Base-by-base conservation (phyloP, 2,113 vertebrate genomes). In the Pluvialis apricaria region DNA sequence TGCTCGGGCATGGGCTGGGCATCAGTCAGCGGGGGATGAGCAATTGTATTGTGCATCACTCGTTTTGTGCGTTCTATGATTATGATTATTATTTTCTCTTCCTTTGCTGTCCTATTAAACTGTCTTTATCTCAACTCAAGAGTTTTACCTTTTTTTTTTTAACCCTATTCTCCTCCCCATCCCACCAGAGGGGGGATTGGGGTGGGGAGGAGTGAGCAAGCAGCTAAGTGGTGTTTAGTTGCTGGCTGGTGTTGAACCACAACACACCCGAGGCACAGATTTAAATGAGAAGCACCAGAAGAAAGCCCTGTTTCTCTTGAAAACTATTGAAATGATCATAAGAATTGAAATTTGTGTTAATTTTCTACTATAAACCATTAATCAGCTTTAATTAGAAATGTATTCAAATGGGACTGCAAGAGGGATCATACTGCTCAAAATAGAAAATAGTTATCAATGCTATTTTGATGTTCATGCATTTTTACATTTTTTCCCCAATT, bases 301-400 rank as follows among this genome's bases (percentile, higher is more conserved):
- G 29, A 85, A 92, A 82, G 49, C 3, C 44, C 40, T 54, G 2
- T 80, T 93, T 79, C 19, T 76, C 45, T 80, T 88, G 47, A 36
- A 79, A 90, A 83, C 13, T 81, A n/a, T 83, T 91, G 62, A 60
- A 86, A 80, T 75, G n/a, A 29, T 54, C 18, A 13, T 40, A 44
- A 91, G 38, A 82, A 71, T n/a, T 71, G 26, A 84, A 71, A 66
- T 61, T 47, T 71, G 4, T 68, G 69, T 72, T 93, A 0, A 11
- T 84, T 72, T 72, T 73, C 54, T 77, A 22, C 49, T 54, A 18
- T 70, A 72, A 93, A 42, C 66, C 45, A 69, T 72, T 92, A 61
- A 79, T 95, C 40, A 54, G 11, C 44, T 90, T 85, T 88, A 88
- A 80, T 94, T 90, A 72, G 87, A 93, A 90, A 88, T 66, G n/a